Base-by-base conservation (phyloP, 2,888 invertebrate species). In the Scaptomyza parva region DNA sequence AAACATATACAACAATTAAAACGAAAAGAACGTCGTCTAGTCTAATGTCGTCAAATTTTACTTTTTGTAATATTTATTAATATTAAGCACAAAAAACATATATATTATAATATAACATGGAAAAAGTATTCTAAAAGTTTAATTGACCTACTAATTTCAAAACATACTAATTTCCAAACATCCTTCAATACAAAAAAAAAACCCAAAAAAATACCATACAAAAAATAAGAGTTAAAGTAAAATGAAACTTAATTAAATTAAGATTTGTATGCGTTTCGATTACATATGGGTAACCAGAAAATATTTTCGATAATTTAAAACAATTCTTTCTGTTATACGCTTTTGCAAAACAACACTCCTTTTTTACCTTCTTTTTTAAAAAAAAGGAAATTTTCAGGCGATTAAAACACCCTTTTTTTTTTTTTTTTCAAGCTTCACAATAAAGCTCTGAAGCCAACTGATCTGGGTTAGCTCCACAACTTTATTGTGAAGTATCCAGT, bases 1-100 rank as follows among this genome's bases (percentile, higher is more conserved):
- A 83, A 78, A 81, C 76, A 86, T 86, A 89, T 89, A 80, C 80
- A 85, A 78, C 7, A 14, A 14, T 12, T 3, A 12, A 30, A 30
- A 12, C 2, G 22, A 24, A 26, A 37, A 37, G 17, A 85, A 63
- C 60, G 81, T 86, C 82, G 76, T 89, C 89, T 89, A 89, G 89
- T 89, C 90, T 89, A 90, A 90, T 90, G 89, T 89, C 90, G 90
- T 89, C 86, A 88, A 86, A 71, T 88, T 89, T 89, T 83, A 88
- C 78, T 86, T 88, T 89, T 89, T 89, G 89, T 90, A 90, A 89
- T 86, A 89, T 89, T 86, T 89, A 88, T 88, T 86, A 86, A 89
- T 80, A 86, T 88, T 86, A 74, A 85, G 3, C n/a, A 35, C 14
- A 14, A 75, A 83, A 79, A 82, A 55, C 50, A 70, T 64, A 77